A percentile compares a stretch with the other conserved stretches of the same genome.
These are phyloP conservation scores for Campylomormyrus tamandua DNA, from an alignment of 2,113 vertebrate species.

Conservation along the genomic window DNA sequence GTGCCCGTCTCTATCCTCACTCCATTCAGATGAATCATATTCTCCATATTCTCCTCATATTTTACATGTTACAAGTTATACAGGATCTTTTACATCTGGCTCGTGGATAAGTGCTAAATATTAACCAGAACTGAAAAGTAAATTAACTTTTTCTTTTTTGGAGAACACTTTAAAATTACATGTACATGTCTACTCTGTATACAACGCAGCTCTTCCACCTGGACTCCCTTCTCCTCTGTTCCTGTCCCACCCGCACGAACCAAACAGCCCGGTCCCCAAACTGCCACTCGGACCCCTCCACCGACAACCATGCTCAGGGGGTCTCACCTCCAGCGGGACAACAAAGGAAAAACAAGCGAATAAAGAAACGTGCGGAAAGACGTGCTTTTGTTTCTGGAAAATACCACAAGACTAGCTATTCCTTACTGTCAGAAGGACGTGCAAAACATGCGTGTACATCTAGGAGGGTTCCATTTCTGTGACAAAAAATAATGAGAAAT, in stretches of 20 bases:
- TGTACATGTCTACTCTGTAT: conserved; percentile 59
- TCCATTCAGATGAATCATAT: conserved; percentile 51
- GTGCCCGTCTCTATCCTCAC: conserved; percentile 39
- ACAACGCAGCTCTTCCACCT: conserved; percentile 51
- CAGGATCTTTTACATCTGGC: conserved; percentile 33
- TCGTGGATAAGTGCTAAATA: conserved; percentile 33
- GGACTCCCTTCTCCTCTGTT: conserved; percentile 30
- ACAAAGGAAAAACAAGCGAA: conserved; percentile 51
- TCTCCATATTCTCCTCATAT: conserved; percentile 24
- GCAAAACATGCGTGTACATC: not conserved
- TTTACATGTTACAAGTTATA: conserved; percentile 25
- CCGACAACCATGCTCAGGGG: conserved; percentile 18
- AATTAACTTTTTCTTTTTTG: not conserved
- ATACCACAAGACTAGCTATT: not conserved
- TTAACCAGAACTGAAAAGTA: conserved; percentile 31
- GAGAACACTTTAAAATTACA: conserved; percentile 34
- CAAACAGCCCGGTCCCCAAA: conserved; percentile 32
- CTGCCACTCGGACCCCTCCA: conserved; percentile 31
- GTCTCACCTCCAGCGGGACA: conserved; percentile 32
- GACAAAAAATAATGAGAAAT: not conserved
- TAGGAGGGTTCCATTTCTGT: not conserved
- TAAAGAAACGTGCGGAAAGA: conserved; percentile 51
- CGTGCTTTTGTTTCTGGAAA: conserved; percentile 25
- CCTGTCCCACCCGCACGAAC: conserved; percentile 49
- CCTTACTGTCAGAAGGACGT: not conserved